Evolutionary conservation across 2,113 vertebrate genomes (phyloP), one percentile per base, ranked within the genome.

Genomic region (Pelecanus crispus): DNA sequence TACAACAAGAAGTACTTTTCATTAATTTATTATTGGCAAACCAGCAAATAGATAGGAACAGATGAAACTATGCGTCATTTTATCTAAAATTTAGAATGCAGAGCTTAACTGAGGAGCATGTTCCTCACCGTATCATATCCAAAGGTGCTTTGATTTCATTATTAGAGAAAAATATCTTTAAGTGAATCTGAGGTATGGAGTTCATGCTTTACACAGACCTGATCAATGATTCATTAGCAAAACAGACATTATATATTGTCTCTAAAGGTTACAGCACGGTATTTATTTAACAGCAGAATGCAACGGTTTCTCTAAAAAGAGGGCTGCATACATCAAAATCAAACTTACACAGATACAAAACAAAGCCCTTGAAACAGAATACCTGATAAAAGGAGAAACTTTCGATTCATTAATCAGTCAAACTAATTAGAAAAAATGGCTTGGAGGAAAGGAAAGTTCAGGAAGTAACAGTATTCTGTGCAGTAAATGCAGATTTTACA

Each of bases 251-350:
- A 44, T 4, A 32, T 67, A 65, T 44, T 66, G 85, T 52, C 95
- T 86, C 84, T 1, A 22, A 90, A 93, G 67, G 89, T 86, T 68
- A 73, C 86, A 95, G 94, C 83, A 78, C 90, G 49, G 92, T 68
- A 45, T 96, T 97, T 92, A 81, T 94, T 95, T 85, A 68, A 88
- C 62, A 95, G 96, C 55, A 6, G 84, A 53, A 73, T 17, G 79
- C 73, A 88, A 79, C 16, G 14, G 77, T 56, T 72, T 36, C 89
- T 80, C 89, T 32, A 8, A 67, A 83, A 63, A 92, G 70, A 63
- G 40, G 84, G 29, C 20, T 11, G 65, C 17, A 17, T 32, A 85
- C 83, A 70, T 62, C 61, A 42, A 36, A 80, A 92, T 36, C 81
- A 44, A 75, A 86, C 58, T 31, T n/a, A 22, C 4, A 62, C 12